Evolutionary conservation across 2,797 vertebrate species (phyloP).

Genomic region (Parambassis ranga): DNA sequence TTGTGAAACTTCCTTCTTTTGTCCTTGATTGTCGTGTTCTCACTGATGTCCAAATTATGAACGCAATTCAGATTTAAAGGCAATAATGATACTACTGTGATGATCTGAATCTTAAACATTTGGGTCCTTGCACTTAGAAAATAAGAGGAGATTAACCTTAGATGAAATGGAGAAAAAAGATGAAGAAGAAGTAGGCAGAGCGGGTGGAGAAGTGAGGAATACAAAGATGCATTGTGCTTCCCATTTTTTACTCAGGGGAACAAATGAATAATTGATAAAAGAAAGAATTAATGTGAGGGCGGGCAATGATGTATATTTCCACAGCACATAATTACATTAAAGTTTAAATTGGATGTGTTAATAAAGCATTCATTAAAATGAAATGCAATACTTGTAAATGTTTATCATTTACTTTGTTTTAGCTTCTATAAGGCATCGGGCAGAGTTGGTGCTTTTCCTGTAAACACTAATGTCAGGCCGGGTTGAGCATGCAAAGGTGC

Average conservation of each 20-base stretch:
- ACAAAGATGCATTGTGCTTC: conserved; percentile 10
- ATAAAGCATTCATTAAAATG: conserved; percentile 31
- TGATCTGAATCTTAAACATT: neutral
- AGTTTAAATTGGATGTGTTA: conserved; percentile 30
- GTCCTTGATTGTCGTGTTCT: no score
- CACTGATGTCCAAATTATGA: neutral
- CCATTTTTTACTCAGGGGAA: conserved; percentile 11
- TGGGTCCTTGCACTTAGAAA: neutral
- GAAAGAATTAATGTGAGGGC: conserved; percentile 37
- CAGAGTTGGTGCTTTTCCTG: no score
- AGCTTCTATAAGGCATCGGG: neutral
- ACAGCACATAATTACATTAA: conserved; percentile 39
- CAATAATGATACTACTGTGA: neutral
- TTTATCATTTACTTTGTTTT: neutral
- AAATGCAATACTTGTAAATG: conserved; percentile 7
- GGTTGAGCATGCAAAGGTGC: no score
- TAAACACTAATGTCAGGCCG: no score
- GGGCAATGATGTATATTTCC: conserved; percentile 15
- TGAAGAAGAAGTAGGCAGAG: conserved; percentile 15
- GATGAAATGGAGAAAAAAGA: neutral
- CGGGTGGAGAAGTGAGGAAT: neutral
- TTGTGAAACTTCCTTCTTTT: no score
- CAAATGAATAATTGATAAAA: conserved; percentile 57
- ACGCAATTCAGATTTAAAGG: neutral
- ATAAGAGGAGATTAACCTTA: neutral